phyloP scores from a whole-genome alignment of 1,140 invertebrate genomes.

The Cotesia typhae region DNA sequence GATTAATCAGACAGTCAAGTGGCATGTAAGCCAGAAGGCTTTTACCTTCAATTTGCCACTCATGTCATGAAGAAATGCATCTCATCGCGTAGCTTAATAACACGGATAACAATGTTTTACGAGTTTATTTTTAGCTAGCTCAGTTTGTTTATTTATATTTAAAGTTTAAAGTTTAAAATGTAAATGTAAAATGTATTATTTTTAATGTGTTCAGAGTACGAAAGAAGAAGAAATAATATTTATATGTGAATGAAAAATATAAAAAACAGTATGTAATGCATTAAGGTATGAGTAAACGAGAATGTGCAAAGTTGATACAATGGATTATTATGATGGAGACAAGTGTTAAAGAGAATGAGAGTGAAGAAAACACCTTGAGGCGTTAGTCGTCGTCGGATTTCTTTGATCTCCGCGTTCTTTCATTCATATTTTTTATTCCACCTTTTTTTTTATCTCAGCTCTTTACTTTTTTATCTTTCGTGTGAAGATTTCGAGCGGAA shows the following conservation, averaged over 20 bases:
- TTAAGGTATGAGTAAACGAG: neutral
- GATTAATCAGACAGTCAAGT: too few relatives aligned
- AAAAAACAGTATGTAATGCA: neutral
- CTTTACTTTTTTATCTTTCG: too few relatives aligned
- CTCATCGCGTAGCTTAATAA: too few relatives aligned
- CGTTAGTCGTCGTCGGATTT: neutral
- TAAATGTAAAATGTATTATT: too few relatives aligned
- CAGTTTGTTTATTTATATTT: too few relatives aligned
- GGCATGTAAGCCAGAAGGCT: too few relatives aligned
- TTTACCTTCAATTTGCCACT: too few relatives aligned
- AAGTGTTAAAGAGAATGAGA: slow-evolving; percentile 13
- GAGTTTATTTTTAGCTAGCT: too few relatives aligned
- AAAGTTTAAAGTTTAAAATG: too few relatives aligned
- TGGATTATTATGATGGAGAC: neutral
- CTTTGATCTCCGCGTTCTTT: slow-evolving; percentile 21
- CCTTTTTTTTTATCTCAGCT: too few relatives aligned
- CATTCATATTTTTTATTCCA: neutral
- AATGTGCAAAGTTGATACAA: slow-evolving; percentile 2
- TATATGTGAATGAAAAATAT: neutral
- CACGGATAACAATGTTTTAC: too few relatives aligned
- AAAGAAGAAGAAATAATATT: neutral
- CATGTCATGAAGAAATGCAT: too few relatives aligned
- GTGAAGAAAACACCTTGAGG: slow-evolving; percentile 12
- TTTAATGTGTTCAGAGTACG: neutral
- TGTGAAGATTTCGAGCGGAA: slow-evolving; percentile 25